phyloP scores from a whole-genome alignment of 2,797 vertebrate species.

The Hirundo rustica region DNA sequence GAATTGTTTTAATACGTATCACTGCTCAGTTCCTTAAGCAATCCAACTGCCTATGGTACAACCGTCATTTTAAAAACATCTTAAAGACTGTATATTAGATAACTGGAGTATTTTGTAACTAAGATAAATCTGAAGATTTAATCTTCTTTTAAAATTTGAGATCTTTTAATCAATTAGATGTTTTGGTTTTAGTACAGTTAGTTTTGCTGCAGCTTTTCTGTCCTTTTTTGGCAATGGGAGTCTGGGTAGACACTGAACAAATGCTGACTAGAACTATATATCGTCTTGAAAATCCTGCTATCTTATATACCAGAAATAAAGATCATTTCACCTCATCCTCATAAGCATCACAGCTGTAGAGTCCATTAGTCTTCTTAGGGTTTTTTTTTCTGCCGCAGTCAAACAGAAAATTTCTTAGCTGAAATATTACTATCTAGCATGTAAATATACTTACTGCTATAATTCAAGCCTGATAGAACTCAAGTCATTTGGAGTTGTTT shows the following conservation, averaged over 20 bases:
- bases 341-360: background rate
- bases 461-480: background rate
- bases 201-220: background rate
- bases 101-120: background rate
- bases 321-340: background rate
- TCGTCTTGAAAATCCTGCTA: background rate
- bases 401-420: background rate
- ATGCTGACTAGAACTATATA: background rate
- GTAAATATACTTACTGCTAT: background rate
- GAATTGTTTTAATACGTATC: background rate
- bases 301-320: background rate
- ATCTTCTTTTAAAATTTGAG: background rate
- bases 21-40: background rate
- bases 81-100: background rate
- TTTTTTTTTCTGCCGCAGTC: background rate
- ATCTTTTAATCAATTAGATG: background rate
- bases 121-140: background rate
- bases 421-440: background rate
- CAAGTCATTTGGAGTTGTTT: background rate
- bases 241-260: background rate
- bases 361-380: background rate
- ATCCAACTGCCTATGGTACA: background rate
- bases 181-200: background rate
- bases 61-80: background rate
- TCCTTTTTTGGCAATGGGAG: background rate